Percentiles rank a stretch among this genome's conserved stretches.
Conservation (phyloP, 2,113 vertebrate species). For the Crotalus viridis region DNA sequence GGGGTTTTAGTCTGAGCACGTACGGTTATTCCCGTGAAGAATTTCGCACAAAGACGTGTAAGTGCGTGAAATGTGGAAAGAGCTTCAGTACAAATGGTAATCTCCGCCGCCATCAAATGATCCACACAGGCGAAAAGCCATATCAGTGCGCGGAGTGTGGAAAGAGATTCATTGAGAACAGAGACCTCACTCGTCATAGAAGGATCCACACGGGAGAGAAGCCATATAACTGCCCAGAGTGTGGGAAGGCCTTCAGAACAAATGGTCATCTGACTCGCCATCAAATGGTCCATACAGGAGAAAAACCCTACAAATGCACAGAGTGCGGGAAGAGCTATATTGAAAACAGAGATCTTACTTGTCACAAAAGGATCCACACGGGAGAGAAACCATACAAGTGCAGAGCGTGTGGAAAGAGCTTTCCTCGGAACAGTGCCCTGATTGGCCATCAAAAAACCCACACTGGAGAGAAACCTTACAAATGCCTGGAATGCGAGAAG, state of each 20-base stretch:
- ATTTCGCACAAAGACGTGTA: not conserved
- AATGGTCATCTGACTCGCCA: not conserved
- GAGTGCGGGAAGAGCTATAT: not conserved
- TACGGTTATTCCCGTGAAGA: not conserved
- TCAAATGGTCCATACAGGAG: not conserved
- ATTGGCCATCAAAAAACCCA: not conserved
- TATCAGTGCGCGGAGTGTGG: not conserved
- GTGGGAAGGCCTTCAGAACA: not conserved
- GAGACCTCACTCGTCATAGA: not conserved
- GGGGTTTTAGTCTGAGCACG: not conserved
- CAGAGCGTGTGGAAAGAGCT: not conserved
- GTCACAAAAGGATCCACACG: not conserved
- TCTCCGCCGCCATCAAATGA: not conserved
- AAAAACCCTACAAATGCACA: not conserved
- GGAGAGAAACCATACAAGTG: not conserved
- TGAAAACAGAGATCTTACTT: not conserved
- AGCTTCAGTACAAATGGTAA: not conserved
- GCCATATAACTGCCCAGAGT: not conserved
- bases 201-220: not conserved
- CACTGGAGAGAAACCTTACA: not conserved
- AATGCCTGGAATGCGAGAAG: not conserved
- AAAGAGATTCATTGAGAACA: not conserved
- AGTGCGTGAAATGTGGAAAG: not conserved
- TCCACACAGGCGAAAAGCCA: not conserved
- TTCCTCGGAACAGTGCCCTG: not conserved